These are phyloP conservation scores for Ceyx melanurus DNA, from an alignment of 2,113 vertebrate species.

Conservation along the genomic window DNA sequence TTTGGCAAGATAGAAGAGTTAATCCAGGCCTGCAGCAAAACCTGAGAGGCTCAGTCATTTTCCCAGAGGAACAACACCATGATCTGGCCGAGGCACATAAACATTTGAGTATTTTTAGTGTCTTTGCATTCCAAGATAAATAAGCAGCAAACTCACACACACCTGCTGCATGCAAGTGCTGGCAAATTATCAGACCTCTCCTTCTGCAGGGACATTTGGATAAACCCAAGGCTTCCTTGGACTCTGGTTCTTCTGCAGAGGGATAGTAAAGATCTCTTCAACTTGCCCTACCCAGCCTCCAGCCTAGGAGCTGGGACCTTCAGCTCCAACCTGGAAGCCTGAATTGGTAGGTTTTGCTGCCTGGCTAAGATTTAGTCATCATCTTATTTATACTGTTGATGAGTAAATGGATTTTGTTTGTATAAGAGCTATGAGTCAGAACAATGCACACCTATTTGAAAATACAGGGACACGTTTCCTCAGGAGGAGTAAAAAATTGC, in stretches of 20 bases:
- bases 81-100: neutral
- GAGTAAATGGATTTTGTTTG: neutral
- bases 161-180: neutral
- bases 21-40: neutral
- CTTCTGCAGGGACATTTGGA: neutral
- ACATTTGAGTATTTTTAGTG: neutral
- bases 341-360: neutral
- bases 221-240: neutral
- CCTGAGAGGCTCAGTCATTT: neutral
- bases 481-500: neutral
- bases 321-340: neutral
- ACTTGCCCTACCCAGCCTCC: neutral
- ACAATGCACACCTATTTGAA: neutral
- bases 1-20: neutral
- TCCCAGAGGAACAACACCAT: neutral
- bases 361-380: neutral
- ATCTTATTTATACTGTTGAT: neutral
- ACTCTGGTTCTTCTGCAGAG: neutral
- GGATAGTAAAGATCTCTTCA: neutral
- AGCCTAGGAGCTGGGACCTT: neutral
- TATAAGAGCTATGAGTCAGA: neutral
- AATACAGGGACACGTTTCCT: neutral
- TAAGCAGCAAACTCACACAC: neutral
- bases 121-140: slow-evolving; percentile 7
- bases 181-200: neutral